Conservation (phyloP, 2,888 invertebrate species). For the Eupithecia exiguata region DNA sequence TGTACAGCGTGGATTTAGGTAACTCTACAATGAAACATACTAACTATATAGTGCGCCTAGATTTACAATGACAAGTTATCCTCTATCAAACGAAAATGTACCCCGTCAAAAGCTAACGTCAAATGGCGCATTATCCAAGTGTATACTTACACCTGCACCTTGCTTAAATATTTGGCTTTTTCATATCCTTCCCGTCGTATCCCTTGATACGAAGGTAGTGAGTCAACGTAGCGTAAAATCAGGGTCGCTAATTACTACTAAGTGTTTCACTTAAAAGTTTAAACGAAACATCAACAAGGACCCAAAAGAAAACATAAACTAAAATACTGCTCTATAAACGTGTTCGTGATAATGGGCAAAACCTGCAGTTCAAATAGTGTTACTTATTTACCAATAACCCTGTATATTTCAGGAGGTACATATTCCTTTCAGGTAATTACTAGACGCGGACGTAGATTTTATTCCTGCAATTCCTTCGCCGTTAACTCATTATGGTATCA, state of each 20-base stretch:
- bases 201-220: background rate
- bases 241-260: background rate
- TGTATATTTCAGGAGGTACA: too few relatives aligned
- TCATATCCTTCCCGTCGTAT: background rate
- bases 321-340: background rate
- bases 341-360: too few relatives aligned
- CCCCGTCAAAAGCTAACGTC: too few relatives aligned
- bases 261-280: background rate
- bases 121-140: too few relatives aligned
- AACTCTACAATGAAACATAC: too few relatives aligned
- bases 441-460: slow-evolving; percentile 22
- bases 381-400: too few relatives aligned
- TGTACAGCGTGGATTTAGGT: too few relatives aligned
- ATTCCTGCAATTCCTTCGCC: slow-evolving; percentile 12
- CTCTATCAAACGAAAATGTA: background rate
- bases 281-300: background rate
- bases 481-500: slow-evolving; percentile 37
- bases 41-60: background rate
- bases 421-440: slow-evolving; percentile 29
- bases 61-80: background rate
- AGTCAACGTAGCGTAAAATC: background rate
- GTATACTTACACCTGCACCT: background rate
- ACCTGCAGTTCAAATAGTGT: too few relatives aligned
- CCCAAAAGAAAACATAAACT: background rate
- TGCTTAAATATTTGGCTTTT: background rate